phyloP scores from a whole-genome alignment of 2,797 vertebrate species.

The Nyctibius grandis region DNA sequence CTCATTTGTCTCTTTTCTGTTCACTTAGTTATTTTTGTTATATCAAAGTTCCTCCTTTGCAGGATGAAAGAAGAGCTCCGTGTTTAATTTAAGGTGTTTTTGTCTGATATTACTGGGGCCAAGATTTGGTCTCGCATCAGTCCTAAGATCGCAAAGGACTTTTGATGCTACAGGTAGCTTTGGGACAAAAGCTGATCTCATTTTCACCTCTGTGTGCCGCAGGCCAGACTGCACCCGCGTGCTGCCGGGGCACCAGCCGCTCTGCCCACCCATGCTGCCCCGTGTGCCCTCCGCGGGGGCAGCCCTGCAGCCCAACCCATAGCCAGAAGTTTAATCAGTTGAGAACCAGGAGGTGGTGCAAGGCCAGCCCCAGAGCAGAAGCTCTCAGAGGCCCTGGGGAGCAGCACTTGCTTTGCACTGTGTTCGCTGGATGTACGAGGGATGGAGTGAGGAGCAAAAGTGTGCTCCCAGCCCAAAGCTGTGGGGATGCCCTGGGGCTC shows the following conservation, averaged over 20 bases:
- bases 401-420: accelerated
- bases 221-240: background rate
- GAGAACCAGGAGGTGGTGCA: background rate
- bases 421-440: accelerated
- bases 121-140: background rate
- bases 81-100: background rate
- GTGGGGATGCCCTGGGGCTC: accelerated
- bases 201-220: background rate
- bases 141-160: background rate
- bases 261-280: background rate
- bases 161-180: background rate
- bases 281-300: accelerated
- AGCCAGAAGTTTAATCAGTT: background rate
- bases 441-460: background rate
- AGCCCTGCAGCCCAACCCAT: background rate
- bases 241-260: background rate
- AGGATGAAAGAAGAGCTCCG: background rate
- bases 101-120: background rate
- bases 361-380: background rate
- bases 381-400: background rate
- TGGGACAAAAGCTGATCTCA: background rate
- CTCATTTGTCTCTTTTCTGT: background rate
- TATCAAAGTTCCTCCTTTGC: background rate
- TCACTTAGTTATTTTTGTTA: background rate
- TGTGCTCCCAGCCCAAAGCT: background rate